These are phyloP conservation scores for Enteromius thamalakanensis DNA, from an alignment of 2,797 vertebrate genomes.

Conservation along the genomic window DNA sequence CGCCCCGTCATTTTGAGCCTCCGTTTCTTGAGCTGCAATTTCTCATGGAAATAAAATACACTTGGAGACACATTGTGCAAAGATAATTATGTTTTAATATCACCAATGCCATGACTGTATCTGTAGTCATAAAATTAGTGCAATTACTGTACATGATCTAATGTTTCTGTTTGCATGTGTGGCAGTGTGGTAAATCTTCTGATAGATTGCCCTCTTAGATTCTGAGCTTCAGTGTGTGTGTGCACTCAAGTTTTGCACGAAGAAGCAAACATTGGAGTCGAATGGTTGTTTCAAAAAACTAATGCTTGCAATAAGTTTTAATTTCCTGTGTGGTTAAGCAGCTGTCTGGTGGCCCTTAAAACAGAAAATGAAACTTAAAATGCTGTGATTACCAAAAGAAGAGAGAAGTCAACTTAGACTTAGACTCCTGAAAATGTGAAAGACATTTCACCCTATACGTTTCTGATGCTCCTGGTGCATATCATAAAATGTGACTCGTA, in stretches of 20 bases:
- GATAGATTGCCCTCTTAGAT: conserved; percentile 26
- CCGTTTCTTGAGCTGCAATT: conserved; percentile 30
- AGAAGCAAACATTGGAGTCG: conserved; percentile 35
- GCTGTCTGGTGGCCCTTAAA: conserved; percentile 23
- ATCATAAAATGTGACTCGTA: neutral
- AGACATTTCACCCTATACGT: neutral
- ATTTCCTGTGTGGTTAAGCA: conserved; percentile 51
- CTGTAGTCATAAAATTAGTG: conserved; percentile 51
- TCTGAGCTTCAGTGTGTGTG: neutral
- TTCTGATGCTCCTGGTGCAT: neutral
- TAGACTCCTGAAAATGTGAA: conserved; percentile 1
- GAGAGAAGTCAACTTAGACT: neutral
- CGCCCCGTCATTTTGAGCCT: neutral
- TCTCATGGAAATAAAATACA: conserved; percentile 45
- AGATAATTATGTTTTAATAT: conserved; percentile 56
- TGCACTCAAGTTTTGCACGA: neutral
- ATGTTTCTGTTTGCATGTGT: conserved; percentile 44
- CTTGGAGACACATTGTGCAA: conserved; percentile 42
- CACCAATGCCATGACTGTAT: conserved; percentile 42
- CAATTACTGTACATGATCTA: conserved; percentile 54
- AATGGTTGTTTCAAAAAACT: conserved; percentile 36
- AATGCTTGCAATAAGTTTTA: conserved; percentile 53
- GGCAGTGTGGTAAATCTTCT: conserved; percentile 49
- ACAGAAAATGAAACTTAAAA: neutral
- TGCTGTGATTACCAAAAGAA: conserved; percentile 12